Conservation (phyloP, 2,888 invertebrate genomes). For the Platycnemis pennipes region DNA sequence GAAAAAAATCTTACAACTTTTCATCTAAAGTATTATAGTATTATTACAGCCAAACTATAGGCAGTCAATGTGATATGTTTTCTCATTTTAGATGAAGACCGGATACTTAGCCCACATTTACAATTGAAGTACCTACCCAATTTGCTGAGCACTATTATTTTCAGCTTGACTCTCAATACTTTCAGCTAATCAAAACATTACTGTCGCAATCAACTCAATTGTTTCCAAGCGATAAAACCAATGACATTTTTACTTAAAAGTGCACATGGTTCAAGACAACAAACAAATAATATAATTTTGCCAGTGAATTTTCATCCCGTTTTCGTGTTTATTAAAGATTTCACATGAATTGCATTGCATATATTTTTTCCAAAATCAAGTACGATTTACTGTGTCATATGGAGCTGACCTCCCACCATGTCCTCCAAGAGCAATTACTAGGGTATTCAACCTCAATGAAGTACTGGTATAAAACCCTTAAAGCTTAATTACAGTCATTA, state of each 20-base stretch:
- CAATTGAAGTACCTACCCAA: neutral
- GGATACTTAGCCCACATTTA: neutral
- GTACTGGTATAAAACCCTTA: neutral
- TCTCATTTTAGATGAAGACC: neutral
- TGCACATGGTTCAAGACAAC: too few relatives aligned
- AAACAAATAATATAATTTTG: too few relatives aligned
- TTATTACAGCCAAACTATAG: too few relatives aligned
- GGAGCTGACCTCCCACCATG: neutral
- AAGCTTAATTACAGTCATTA: neutral
- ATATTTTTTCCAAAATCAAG: too few relatives aligned
- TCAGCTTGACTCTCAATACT: neutral
- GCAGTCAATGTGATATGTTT: neutral
- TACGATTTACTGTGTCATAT: neutral
- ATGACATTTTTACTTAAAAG: too few relatives aligned
- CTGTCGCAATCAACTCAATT: too few relatives aligned
- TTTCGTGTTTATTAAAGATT: too few relatives aligned
- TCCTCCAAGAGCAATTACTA: neutral
- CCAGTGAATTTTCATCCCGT: too few relatives aligned
- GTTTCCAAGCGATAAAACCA: too few relatives aligned
- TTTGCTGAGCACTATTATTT: neutral
- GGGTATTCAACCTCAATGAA: neutral
- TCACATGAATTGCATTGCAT: too few relatives aligned
- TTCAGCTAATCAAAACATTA: too few relatives aligned
- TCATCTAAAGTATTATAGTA: too few relatives aligned
- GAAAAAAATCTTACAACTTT: neutral